Conservation (phyloP, 1,140 invertebrate genomes). For the Zaprionus gabonicus region DNA sequence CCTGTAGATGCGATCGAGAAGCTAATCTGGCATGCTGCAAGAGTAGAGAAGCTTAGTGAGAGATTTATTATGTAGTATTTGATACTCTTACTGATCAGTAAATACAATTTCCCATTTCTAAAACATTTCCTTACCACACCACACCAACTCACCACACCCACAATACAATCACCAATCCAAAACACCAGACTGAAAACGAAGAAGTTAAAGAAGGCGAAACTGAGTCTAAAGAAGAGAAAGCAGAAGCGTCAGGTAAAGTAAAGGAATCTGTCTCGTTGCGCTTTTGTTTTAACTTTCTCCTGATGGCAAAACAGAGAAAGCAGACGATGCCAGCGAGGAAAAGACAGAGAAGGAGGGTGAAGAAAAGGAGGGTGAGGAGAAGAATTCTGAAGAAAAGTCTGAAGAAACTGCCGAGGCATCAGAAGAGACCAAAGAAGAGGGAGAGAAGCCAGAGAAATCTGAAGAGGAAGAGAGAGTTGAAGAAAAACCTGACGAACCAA, state of each 20-base stretch:
- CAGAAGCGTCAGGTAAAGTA: constrained; percentile 65
- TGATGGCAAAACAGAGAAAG: constrained; percentile 40
- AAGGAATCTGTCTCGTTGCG: background rate
- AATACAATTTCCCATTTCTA: constrained; percentile 53
- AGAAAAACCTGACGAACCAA: background rate
- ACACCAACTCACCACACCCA: constrained; percentile 32
- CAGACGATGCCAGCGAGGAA: constrained; percentile 22
- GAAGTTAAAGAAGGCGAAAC: constrained; percentile 46
- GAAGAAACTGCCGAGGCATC: constrained; percentile 1
- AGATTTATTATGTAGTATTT: constrained; percentile 14
- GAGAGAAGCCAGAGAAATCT: constrained; percentile 6
- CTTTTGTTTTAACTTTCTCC: constrained; percentile 40
- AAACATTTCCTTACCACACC: constrained; percentile 8
- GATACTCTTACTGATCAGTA: constrained; percentile 44
- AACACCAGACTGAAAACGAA: constrained; percentile 61
- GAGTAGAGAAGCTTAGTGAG: constrained; percentile 15
- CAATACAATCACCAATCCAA: constrained; percentile 13
- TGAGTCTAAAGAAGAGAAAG: constrained; percentile 47
- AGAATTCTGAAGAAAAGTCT: constrained; percentile 23
- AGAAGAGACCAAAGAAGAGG: constrained; percentile 10
- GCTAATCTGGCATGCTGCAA: constrained; percentile 51
- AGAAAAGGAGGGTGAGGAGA: constrained; percentile 1
- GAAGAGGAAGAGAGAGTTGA: constrained; percentile 9
- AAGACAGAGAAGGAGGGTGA: constrained; percentile 22
- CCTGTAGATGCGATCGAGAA: constrained; percentile 32